Evolutionary conservation across 2,113 vertebrate genomes (phyloP), one percentile per base, ranked within the genome.

Genomic region (Microcebus murinus): DNA sequence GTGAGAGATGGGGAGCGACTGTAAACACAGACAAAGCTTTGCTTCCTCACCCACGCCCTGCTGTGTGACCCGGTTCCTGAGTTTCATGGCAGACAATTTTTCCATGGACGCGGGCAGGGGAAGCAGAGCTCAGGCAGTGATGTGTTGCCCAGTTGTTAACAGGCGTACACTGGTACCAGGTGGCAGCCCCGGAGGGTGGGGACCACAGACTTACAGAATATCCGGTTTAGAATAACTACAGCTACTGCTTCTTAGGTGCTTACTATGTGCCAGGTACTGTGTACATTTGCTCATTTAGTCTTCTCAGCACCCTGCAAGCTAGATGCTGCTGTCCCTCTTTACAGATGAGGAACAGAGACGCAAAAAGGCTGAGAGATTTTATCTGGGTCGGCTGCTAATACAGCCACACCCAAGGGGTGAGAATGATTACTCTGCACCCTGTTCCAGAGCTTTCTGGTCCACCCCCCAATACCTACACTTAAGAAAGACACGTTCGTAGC

Each of bases 231-330:
- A 59, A 42, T 29, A n/a, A 36, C 20, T 7, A 29, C 7, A 65
- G 39, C 31, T 0, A 8, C 50, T 8, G 71, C 55, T 21, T 36
- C 71, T 67, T 10, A 13, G 18, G 20, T 1, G 5, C 11, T 10
- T 27, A 4, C 18, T 34, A 0, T 0, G 17, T 1, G 9, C 45
- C 70, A n/a, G 20, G 18, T 3, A 3, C 52, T 36, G 25, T 3
- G 3, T 20, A 8, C 14, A 4, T 18, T 14, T 61, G 59, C 42
- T 70, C 50, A 17, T 18, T 23, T 34, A 34, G 15, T 15, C 77
- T 70, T 61, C 85, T 52, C 4, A 1, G 4, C 27, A 63, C 6
- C 90, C 42, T 61, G 4, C 14, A 45, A 55, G 36, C 7, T 1
- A 52, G 27, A 15, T 10, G 14, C 29, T 34, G 8, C 45, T 48